phyloP scores from a whole-genome alignment of 2,888 invertebrate genomes.

The Zelleria hepariella region DNA sequence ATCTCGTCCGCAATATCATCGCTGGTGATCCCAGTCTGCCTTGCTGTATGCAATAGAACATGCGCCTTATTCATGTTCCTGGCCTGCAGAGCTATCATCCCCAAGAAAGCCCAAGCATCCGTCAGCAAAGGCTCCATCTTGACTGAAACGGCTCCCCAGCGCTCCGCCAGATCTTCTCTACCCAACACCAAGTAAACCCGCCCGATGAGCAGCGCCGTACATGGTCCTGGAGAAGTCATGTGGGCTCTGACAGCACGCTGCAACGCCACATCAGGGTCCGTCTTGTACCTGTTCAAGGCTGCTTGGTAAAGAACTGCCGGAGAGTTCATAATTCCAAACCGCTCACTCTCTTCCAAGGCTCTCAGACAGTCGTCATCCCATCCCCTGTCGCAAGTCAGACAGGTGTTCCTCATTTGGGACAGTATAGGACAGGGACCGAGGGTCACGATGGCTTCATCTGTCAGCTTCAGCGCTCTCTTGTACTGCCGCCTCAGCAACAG shows the following conservation, averaged over 20 bases:
- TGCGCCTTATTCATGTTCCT: conserved; percentile 40
- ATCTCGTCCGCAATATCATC: conserved; percentile 41
- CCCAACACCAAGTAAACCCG: conserved; percentile 38
- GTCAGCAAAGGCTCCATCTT: conserved; percentile 48
- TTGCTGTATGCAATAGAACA: conserved; percentile 47
- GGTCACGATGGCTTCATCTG: conserved; percentile 29
- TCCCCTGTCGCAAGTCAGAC: conserved; percentile 29
- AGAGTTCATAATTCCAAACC: conserved; percentile 33
- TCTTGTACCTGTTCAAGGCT: conserved; percentile 33
- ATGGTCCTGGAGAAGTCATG: conserved; percentile 41
- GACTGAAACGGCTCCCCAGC: conserved; percentile 53
- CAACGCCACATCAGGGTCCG: conserved; percentile 33
- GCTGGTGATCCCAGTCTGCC: conserved; percentile 45
- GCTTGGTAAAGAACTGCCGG: conserved; percentile 40
- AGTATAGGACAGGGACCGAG: conserved; percentile 46
- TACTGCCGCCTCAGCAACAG: conserved; percentile 32
- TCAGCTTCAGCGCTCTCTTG: conserved; percentile 33
- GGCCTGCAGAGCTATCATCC: conserved; percentile 43
- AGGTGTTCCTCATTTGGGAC: conserved; percentile 47
- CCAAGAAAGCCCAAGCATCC: conserved; percentile 57
- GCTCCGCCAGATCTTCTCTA: conserved; percentile 40
- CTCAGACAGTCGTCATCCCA: conserved; percentile 47
- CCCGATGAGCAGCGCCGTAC: conserved; percentile 45
- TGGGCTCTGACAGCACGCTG: conserved; percentile 56
- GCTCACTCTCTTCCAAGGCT: conserved; percentile 40